Evolutionary conservation across 2,888 invertebrate genomes (phyloP).

Genomic region (Meiosimyza platycephala): DNA sequence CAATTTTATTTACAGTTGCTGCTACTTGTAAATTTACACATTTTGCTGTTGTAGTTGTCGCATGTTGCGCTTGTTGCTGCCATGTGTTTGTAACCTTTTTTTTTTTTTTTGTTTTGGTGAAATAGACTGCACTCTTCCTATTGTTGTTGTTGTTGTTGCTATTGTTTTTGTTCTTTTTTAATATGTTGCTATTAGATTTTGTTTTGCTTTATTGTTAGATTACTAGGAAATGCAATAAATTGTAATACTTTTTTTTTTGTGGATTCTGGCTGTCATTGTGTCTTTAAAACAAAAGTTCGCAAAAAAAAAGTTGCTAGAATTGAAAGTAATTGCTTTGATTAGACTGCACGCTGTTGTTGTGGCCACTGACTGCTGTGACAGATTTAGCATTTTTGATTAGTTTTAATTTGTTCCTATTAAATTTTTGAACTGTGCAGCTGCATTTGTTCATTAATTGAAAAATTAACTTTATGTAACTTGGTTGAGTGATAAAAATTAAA

Average conservation of each 20-base stretch:
- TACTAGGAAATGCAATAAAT: conserved; percentile 56
- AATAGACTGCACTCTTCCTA: not conserved
- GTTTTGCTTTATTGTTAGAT: conserved; percentile 17
- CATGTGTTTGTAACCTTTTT: conserved; percentile 9
- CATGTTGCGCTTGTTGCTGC: not conserved
- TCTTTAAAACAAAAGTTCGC: not conserved
- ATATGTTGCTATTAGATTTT: not conserved
- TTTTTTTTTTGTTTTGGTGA: not conserved
- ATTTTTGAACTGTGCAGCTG: not conserved
- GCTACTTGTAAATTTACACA: conserved; percentile 21
- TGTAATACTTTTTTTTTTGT: conserved; percentile 44
- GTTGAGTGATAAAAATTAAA: too few relatives aligned
- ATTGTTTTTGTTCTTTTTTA: not conserved
- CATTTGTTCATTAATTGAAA: too few relatives aligned
- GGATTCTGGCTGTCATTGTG: not conserved
- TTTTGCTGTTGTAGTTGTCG: conserved; percentile 16
- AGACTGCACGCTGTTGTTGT: conserved; percentile 5
- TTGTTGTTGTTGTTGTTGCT: not conserved
- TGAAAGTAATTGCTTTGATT: conserved; percentile 35
- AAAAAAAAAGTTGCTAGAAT: conserved; percentile 19
- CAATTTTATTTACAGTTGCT: conserved; percentile 24
- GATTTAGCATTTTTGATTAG: too few relatives aligned
- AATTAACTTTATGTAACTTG: too few relatives aligned
- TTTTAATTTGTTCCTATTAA: conserved; percentile 31
- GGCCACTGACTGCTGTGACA: not conserved